Evolutionary conservation across 2,888 invertebrate species (phyloP), one percentile per base, ranked within the genome.

Genomic region (Drosophila cognata): DNA sequence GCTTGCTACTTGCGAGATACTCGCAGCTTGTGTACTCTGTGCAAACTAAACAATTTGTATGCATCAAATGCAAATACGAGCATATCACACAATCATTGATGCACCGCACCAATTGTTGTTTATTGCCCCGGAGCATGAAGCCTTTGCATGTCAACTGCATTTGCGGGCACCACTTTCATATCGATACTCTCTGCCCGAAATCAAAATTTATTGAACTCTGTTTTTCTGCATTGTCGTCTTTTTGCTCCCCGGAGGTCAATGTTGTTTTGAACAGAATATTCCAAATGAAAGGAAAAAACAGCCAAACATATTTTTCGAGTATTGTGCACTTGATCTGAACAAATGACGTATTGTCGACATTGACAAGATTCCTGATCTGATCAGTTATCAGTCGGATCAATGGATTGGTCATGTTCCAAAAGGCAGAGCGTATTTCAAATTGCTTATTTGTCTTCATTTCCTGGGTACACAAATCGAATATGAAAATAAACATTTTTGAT

Each of bases 11-110:
- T 77, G 52, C 31, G 57, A 48, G 50, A 50, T 59, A 63, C 76
- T 52, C 66, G 18, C 62, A 71, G 33, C 43, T 65, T 41, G 52
- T 16, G 35, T 59, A 73, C 35, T 53, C 46, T 33, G 33, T 33
- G 52, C 48, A 36, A 48, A 21, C 53, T 36, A 57, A 64, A 68
- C 71, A 71, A 75, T 85, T 81, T 68, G 79, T 70, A 77, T 77
- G 81, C 79, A 83, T 75, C 77, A 71, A 77, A 79, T 85, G 84
- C 74, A 88, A 88, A 81, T 76, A 63, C 6, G 28, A 60, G 56
- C 53, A 70, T 74, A 79, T 70, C 77, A 69, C 66, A 79, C 81
- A 88, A 79, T 82, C 73, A 77, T 81, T 68, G 73, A 81, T 67
- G 64, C 68, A 57, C 65, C 79, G 64, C 68, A 57, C 65, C 79